Base-by-base conservation (phyloP, 2,888 invertebrate genomes). In the Epinotia brunnichana region DNA sequence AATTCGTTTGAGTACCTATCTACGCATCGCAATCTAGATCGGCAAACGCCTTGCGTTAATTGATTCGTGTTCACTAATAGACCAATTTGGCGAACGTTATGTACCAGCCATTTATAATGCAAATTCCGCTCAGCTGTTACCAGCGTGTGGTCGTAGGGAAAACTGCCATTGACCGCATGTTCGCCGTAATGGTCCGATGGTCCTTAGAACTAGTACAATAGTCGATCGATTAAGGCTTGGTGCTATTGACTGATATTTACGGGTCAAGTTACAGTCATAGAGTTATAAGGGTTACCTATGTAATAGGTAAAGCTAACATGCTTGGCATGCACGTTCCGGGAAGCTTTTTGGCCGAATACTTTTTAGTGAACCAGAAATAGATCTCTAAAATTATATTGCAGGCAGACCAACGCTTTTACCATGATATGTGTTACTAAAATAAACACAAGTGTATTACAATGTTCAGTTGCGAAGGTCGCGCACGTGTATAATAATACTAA, bases 121-220 rank as follows among this genome's bases (percentile, higher is more conserved):
- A 84, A 87, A 89, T 88, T 85, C 77, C 73, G 74, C 78, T 83
- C 85, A 87, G 85, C 84, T 87, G 87, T 85, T 86, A 78, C 85
- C 81, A 74, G 35, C 56, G 59, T 73, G 69, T 68, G 71, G 69
- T 73, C 70, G 67, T 69, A 64, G 62, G 66, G 63, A 70, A 72
- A 72, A 73, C 68, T 73, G 78, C 77, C 75, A 80, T 77, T 80
- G 78, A 83, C 81, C 77, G 76, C 81, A 85, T 83, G 71, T 62
- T 74, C 51, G 57, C 29, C n/a, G 57, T 63, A 62, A 73, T 69
- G 51, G 69, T 53, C 24, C 51, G 57, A 73, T 69, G 51, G 69
- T 53, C 24, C 51, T 63, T 39, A 44, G 57, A 62, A 48, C 35
- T 41, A 15, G 41, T 44, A 35, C 60, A 17, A 56, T 39, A 56